Percentiles rank a stretch among this genome's conserved stretches.
phyloP scores from a whole-genome alignment of 2,113 vertebrate species.

The Ochotona princeps region DNA sequence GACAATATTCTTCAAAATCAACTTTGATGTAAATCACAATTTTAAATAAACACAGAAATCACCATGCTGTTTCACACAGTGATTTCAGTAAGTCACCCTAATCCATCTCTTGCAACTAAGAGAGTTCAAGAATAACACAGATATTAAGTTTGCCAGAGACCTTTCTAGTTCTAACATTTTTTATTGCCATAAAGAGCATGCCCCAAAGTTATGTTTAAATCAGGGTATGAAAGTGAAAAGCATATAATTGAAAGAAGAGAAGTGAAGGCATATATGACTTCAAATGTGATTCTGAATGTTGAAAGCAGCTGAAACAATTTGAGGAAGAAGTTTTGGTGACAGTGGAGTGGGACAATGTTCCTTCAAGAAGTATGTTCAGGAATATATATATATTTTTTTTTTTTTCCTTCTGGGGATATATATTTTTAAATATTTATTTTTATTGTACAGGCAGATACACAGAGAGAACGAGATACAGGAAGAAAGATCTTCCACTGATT shows the following conservation, averaged over 20 bases:
- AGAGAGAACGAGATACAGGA: too few relatives aligned
- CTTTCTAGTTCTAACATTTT: background rate
- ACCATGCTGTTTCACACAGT: background rate
- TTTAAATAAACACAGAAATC: background rate
- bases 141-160: background rate
- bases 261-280: background rate
- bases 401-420: background rate
- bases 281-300: background rate
- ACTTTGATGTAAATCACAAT: conserved; percentile 13
- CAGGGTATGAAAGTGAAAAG: background rate
- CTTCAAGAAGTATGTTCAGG: background rate
- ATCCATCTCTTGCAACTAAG: background rate
- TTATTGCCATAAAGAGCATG: background rate
- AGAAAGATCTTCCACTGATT: too few relatives aligned
- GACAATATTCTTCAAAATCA: background rate
- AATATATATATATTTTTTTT: background rate
- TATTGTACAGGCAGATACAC: too few relatives aligned
- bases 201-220: background rate
- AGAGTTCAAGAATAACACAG: background rate
- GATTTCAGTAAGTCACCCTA: background rate
- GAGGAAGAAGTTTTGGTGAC: background rate
- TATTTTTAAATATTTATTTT: too few relatives aligned
- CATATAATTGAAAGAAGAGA: too few relatives aligned
- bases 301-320: background rate
- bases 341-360: background rate